Evolutionary conservation across 2,113 vertebrate genomes (phyloP).

Genomic region (Ameiurus melas): DNA sequence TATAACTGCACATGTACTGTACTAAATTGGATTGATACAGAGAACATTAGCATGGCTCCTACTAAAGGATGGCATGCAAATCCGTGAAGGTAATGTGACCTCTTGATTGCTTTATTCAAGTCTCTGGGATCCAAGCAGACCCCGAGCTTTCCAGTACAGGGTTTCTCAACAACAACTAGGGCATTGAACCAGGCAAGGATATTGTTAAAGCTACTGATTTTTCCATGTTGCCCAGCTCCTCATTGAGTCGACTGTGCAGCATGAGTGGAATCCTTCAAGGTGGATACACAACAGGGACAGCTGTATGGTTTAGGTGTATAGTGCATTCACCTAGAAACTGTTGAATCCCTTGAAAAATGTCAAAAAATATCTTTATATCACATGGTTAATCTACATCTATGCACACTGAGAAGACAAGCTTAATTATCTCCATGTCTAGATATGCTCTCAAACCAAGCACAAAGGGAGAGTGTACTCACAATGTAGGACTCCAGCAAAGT

Average conservation of each 20-base stretch:
- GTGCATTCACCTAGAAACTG: constrained; percentile 2
- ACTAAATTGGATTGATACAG: too few species aligned
- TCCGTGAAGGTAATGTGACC: neutral
- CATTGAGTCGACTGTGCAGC: neutral
- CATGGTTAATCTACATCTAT: neutral
- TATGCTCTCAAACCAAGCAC: constrained; percentile 20
- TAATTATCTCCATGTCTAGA: neutral
- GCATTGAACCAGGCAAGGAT: constrained; percentile 40
- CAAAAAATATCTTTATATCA: constrained; percentile 11
- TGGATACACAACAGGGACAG: neutral
- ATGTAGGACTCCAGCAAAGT: constrained; percentile 12
- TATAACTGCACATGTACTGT: too few species aligned
- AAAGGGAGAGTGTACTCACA: constrained; percentile 12
- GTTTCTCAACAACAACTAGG: constrained; percentile 24
- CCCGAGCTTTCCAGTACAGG: neutral
- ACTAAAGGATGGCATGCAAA: too few species aligned
- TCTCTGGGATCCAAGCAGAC: constrained; percentile 18
- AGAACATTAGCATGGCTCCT: too few species aligned
- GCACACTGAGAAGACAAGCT: neutral
- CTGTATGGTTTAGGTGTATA: constrained; percentile 12
- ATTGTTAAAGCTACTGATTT: too few species aligned
- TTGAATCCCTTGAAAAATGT: constrained; percentile 17
- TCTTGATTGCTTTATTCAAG: constrained; percentile 35
- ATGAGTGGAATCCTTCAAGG: neutral
- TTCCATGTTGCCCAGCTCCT: constrained; percentile 32